Conservation (phyloP, 2,113 vertebrate genomes). For the Sus scrofa region T2T-Sscrofa CM000819.6:36261001-36261500, state of each 20-base stretch:
- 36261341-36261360: background rate
- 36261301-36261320: background rate
- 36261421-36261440: background rate
- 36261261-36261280: background rate
- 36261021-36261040: background rate
- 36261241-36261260: background rate
- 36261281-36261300: background rate
- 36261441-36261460: background rate
- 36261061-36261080: background rate
- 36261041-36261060: background rate
- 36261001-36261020: background rate
- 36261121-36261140: background rate
- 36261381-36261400: background rate
- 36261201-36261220: background rate
- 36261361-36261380: background rate
- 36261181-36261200: conserved; percentile 13
- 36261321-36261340: background rate
- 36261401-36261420: background rate
- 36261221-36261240: background rate
- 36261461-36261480: background rate
- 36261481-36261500: background rate
- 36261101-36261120: background rate
- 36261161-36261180: background rate
- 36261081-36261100: background rate
- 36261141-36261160: background rate